Conservation (phyloP, 2,797 vertebrate species). For the Rhynchotus rufescens region DNA sequence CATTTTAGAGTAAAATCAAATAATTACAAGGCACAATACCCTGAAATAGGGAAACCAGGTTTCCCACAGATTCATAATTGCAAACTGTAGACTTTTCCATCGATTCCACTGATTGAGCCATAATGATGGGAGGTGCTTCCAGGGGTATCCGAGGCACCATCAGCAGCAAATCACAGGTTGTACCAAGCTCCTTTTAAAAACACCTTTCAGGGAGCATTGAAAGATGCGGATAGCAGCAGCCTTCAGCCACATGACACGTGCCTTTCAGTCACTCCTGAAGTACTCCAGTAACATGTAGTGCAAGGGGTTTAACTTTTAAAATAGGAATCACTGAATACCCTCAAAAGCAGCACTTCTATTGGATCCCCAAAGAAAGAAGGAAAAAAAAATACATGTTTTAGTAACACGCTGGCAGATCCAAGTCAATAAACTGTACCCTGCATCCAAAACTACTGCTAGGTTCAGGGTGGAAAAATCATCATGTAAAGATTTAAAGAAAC, state of each 20-base stretch:
- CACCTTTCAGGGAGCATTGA: neutral
- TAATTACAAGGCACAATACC: neutral
- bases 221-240: neutral
- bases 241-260: neutral
- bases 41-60: neutral
- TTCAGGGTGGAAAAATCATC: neutral
- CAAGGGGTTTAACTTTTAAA: neutral
- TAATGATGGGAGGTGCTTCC: neutral
- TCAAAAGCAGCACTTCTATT: neutral
- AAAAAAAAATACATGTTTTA: neutral
- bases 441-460: neutral
- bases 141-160: neutral
- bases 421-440: neutral
- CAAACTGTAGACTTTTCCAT: neutral
- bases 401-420: neutral
- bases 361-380: neutral
- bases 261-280: neutral
- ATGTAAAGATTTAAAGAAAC: neutral
- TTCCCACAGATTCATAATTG: neutral
- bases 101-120: neutral
- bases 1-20: neutral
- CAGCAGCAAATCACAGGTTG: neutral
- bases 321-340: neutral
- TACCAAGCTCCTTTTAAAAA: neutral
- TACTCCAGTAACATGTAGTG: neutral